phyloP scores from a whole-genome alignment of 2,797 vertebrate genomes.

The Sciaenops ocellatus region DNA sequence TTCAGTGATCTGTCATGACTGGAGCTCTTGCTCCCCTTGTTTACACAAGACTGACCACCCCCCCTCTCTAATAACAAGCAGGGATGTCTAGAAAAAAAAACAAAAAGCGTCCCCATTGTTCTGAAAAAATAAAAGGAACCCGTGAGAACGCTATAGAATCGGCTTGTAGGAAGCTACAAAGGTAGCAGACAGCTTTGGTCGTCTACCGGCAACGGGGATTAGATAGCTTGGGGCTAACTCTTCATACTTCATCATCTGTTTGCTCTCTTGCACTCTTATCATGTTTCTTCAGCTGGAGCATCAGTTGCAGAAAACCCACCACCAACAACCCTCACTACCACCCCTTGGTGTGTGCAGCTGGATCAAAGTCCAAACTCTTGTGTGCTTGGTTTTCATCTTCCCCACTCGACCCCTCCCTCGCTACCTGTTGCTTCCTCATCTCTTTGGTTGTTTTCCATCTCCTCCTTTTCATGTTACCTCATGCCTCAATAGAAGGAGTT shows the following conservation, averaged over 20 bases:
- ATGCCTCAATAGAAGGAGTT: constrained; percentile 27
- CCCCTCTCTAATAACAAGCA: constrained; percentile 39
- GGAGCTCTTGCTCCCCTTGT: constrained; percentile 35
- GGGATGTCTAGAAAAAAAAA: constrained; percentile 24
- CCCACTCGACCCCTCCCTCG: constrained; percentile 25
- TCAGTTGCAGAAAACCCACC: constrained; percentile 44
- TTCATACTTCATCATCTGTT: constrained; percentile 28
- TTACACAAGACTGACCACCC: constrained; percentile 26
- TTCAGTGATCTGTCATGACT: constrained; percentile 57
- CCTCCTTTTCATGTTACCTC: constrained; percentile 30
- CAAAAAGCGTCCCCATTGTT: constrained; percentile 47
- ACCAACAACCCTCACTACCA: not conserved
- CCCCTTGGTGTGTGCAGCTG: constrained; percentile 39
- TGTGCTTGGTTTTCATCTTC: constrained; percentile 55
- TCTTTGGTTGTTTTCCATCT: constrained; percentile 31
- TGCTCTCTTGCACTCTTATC: constrained; percentile 65
- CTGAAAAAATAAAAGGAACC: constrained; percentile 16
- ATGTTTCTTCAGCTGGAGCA: constrained; percentile 76
- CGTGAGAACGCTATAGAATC: constrained; percentile 31
- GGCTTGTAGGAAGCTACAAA: constrained; percentile 13
- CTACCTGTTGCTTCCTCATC: constrained; percentile 59
- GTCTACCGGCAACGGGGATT: not conserved
- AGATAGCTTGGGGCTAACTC: constrained; percentile 9
- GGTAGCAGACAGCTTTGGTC: constrained; percentile 1
- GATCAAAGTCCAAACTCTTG: constrained; percentile 70